phyloP scores from a whole-genome alignment of 2,797 vertebrate genomes.

The Diplodus puntazzo region DNA sequence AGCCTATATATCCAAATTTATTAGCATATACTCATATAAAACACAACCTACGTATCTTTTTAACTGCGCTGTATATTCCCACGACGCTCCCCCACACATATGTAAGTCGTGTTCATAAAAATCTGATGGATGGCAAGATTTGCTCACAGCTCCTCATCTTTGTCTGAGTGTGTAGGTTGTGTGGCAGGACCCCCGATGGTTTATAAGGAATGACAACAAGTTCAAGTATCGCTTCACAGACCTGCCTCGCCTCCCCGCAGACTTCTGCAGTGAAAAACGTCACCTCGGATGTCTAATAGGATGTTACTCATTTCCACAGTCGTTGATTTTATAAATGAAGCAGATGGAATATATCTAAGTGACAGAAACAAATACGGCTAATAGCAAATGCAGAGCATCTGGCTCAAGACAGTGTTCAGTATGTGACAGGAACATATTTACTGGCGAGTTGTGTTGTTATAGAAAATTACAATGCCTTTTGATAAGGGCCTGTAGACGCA shows the following conservation, averaged over 20 bases:
- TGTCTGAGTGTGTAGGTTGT: constrained; percentile 49
- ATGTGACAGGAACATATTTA: constrained; percentile 29
- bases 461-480: constrained; percentile 9
- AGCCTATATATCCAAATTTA: constrained; percentile 42
- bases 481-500: constrained; percentile 20
- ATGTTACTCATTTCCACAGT: constrained; percentile 56
- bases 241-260: constrained; percentile 26
- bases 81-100: background rate
- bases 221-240: constrained; percentile 53
- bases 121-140: constrained; percentile 40
- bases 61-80: constrained; percentile 29
- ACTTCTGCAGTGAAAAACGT: constrained; percentile 51
- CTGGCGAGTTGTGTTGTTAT: constrained; percentile 24
- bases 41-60: constrained; percentile 35
- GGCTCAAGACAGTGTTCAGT: constrained; percentile 16
- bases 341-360: constrained; percentile 36
- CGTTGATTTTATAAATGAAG: constrained; percentile 57
- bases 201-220: constrained; percentile 46
- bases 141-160: constrained; percentile 30
- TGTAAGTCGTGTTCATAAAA: constrained; percentile 31
- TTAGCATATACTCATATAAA: constrained; percentile 46
- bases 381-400: constrained; percentile 40
- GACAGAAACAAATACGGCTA: constrained; percentile 35
- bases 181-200: constrained; percentile 45
- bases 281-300: constrained; percentile 38